phyloP scores from a whole-genome alignment of 2,113 vertebrate species.

The Periophthalmodon schlosseri region DNA sequence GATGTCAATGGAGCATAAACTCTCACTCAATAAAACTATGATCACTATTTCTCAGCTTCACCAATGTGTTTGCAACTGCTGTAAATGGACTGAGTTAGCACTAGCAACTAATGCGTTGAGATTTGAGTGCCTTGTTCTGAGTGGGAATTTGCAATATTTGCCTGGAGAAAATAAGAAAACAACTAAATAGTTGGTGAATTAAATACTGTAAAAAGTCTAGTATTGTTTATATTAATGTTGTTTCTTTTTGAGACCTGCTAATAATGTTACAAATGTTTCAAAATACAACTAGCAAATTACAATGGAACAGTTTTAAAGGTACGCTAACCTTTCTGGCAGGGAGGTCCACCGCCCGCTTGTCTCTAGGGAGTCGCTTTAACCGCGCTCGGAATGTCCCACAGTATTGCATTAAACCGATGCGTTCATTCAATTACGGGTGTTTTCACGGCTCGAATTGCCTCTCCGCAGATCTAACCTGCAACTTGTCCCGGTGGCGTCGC shows the following conservation, averaged over 20 bases:
- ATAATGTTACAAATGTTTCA: neutral
- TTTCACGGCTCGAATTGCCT: neutral
- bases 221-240: neutral
- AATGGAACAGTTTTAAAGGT: too few species aligned
- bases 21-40: constrained; percentile 60
- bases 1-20: constrained; percentile 30
- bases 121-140: neutral
- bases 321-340: too few species aligned
- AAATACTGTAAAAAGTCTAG: neutral
- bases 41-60: constrained; percentile 29
- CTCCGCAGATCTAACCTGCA: neutral
- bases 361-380: neutral
- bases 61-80: constrained; percentile 50
- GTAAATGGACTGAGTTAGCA: constrained; percentile 23
- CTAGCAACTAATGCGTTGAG: neutral
- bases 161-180: neutral
- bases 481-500: neutral
- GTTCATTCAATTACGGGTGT: neutral
- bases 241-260: neutral
- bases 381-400: neutral
- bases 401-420: neutral
- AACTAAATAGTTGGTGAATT: too few species aligned
- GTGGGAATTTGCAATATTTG: neutral
- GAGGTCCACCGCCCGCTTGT: neutral
- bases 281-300: neutral